A percentile compares a stretch with the other conserved stretches of the same genome.
Conservation (phyloP, 2,888 invertebrate species). For the Syrphus vitripennis region DNA sequence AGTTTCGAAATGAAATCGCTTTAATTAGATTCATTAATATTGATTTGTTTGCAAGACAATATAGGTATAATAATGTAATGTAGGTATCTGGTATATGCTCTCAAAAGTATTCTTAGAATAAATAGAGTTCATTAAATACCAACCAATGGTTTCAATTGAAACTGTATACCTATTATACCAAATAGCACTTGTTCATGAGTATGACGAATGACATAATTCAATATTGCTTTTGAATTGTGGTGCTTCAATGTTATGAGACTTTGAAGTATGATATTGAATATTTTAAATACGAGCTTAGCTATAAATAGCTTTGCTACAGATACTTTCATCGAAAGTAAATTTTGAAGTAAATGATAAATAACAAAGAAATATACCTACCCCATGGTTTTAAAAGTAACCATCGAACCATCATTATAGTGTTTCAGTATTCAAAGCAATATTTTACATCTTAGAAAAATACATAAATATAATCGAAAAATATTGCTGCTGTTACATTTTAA, state of each 20-base stretch:
- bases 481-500: background rate
- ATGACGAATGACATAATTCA: conserved; percentile 2
- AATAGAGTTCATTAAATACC: background rate
- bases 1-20: background rate
- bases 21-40: conserved; percentile 18
- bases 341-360: background rate
- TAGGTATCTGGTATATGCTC: too few species aligned
- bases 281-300: too few species aligned
- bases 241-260: background rate
- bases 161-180: background rate
- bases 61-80: too few species aligned
- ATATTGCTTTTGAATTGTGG: background rate
- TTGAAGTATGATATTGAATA: background rate
- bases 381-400: background rate
- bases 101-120: too few species aligned
- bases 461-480: background rate
- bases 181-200: background rate
- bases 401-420: too few species aligned
- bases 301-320: too few species aligned
- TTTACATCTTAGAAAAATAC: background rate
- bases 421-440: background rate
- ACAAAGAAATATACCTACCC: background rate
- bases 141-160: background rate
- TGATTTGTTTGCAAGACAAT: conserved; percentile 20
- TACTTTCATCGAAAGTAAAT: too few species aligned